Base-by-base conservation (phyloP, 2,888 invertebrate species). In the Thyatira batis region DNA sequence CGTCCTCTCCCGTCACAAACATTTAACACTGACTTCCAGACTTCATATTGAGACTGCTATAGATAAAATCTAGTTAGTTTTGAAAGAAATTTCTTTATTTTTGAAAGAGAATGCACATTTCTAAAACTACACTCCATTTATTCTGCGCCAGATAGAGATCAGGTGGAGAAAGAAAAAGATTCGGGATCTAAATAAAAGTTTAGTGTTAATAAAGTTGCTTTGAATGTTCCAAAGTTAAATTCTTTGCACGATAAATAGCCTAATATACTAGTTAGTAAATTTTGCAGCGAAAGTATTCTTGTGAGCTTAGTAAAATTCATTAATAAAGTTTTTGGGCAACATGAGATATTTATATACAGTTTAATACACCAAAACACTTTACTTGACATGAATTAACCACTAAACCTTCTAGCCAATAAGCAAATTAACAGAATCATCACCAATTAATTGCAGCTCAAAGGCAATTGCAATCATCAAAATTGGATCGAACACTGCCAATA, bases 21-120 rank as follows among this genome's bases (percentile, higher is more conserved):
- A 78, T 81, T 82, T 83, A 81, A 79, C 81, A 79, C 81, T 76
- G 82, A 79, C 79, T 80, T 69, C 69, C 79, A 82, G 83, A 80
- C 82, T 76, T 74, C 75, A 78, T 82, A 83, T 80, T 69, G 78
- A 76, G 80, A 78, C 78, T 73, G 20, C 8, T 11, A 44, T 13
- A 13, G 63, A 69, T 70, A 67, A 78, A 77, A 84, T 82, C 80
- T 78, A 73, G 71, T 71, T 65, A 76, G 74, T 77, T 75, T 72
- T 74, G 73, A 33, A 33, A 13, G 39, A 39, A 27, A 13, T 48
- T 27, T 48, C 27, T 48, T 62, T 68, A 63, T 63, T 61, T 59
- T 46, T 50, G 52, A 55, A 57, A 59, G 58, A 55, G 63, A 68
- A 64, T 65, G 63, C 57, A 57, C 63, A 55, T 54, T 53, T 49